Evolutionary conservation across 2,797 vertebrate species (phyloP).

Genomic region (Trachurus trachurus): DNA sequence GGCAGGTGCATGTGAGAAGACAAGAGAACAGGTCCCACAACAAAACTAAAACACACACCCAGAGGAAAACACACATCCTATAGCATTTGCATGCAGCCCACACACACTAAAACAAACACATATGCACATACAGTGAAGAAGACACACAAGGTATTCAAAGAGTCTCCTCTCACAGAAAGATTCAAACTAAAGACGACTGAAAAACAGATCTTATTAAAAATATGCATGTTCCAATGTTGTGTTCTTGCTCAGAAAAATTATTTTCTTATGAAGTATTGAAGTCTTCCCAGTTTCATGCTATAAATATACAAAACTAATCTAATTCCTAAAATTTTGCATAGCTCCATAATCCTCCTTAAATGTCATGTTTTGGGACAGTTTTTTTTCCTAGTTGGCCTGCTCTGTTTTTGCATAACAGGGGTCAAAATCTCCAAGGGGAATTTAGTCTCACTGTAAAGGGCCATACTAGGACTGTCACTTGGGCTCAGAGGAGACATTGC

Average conservation of each 20-base stretch:
- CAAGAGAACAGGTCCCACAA: not conserved
- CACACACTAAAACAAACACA: constrained; percentile 30
- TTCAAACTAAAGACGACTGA: not conserved
- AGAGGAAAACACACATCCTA: constrained; percentile 3
- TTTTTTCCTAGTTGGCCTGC: not conserved
- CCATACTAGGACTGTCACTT: constrained; percentile 8
- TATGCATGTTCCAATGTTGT: not conserved
- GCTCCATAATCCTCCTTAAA: not conserved
- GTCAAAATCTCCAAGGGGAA: not conserved
- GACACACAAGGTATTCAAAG: not conserved
- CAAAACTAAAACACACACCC: constrained; percentile 8
- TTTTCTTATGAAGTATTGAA: not conserved
- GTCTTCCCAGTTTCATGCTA: not conserved
- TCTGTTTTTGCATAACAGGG: not conserved
- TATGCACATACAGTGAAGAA: not conserved
- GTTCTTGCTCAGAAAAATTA: constrained; percentile 3
- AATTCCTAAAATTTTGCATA: not conserved
- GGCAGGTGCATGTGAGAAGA: not conserved
- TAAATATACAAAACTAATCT: not conserved
- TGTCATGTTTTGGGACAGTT: not conserved
- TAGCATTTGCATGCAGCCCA: constrained; percentile 20
- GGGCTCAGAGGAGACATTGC: constrained; percentile 18
- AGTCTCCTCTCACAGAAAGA: not conserved
- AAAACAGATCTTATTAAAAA: constrained; percentile 3
- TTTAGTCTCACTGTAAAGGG: not conserved